phyloP scores from a whole-genome alignment of 2,797 vertebrate species.

The Oreortyx pictus region DNA sequence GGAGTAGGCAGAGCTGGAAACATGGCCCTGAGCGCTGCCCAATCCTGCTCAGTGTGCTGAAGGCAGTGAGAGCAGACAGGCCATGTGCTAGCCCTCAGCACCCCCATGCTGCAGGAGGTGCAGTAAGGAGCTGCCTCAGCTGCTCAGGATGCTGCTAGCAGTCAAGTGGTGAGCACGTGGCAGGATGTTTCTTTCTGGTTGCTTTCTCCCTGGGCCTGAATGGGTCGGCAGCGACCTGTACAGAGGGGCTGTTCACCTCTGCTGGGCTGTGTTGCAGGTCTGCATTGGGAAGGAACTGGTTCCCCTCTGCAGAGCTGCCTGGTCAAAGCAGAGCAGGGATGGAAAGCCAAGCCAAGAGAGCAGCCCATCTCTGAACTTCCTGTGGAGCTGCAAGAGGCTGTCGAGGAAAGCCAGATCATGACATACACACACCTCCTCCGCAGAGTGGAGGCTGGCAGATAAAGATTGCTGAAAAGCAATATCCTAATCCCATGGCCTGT shows the following conservation, averaged over 20 bases:
- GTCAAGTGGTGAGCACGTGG: neutral
- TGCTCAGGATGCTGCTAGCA: constrained; percentile 42
- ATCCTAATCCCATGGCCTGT: neutral
- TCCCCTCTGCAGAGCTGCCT: neutral
- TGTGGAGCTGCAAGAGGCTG: neutral
- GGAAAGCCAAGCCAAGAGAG: neutral
- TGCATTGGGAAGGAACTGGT: neutral
- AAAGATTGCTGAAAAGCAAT: neutral
- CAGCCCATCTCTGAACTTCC: neutral
- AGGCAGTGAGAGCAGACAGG: neutral
- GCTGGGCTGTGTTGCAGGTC: neutral
- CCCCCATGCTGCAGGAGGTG: neutral
- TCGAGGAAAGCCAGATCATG: neutral
- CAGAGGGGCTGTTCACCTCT: fast-evolving
- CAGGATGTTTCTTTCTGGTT: neutral
- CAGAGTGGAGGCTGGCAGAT: neutral
- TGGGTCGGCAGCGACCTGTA: neutral
- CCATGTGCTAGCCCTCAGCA: neutral
- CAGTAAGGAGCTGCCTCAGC: neutral
- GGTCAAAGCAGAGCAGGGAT: neutral
- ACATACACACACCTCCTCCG: fast-evolving
- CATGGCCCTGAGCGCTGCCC: neutral
- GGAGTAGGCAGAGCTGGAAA: neutral
- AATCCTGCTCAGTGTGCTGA: neutral
- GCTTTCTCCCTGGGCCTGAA: neutral